These are phyloP conservation scores for Polylopha cassiicola DNA, from an alignment of 2,888 invertebrate species.

Conservation along the genomic window DNA sequence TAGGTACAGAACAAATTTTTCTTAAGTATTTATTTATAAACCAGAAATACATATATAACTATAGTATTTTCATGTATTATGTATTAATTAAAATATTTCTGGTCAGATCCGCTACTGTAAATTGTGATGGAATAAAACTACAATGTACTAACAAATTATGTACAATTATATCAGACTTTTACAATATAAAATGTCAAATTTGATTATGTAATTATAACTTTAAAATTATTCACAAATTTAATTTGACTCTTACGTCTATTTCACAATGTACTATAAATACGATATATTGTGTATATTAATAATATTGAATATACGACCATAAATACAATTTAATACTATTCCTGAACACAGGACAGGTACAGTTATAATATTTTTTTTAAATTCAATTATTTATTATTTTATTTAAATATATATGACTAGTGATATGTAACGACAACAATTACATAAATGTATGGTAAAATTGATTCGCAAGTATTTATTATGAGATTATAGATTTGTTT, in stretches of 20 bases:
- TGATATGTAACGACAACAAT: slow-evolving; percentile 74
- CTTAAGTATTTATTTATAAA: no score
- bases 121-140: slow-evolving; percentile 21
- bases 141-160: slow-evolving; percentile 13
- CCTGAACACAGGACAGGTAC: slow-evolving; percentile 76
- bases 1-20: not conserved
- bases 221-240: slow-evolving; percentile 17
- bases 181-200: slow-evolving; percentile 35
- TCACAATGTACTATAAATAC: slow-evolving; percentile 18
- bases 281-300: slow-evolving; percentile 27
- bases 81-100: no score
- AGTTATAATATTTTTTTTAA: slow-evolving; percentile 50
- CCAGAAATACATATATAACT: not conserved
- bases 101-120: slow-evolving; percentile 8
- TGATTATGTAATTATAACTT: slow-evolving; percentile 13
- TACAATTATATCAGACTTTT: slow-evolving; percentile 68
- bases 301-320: slow-evolving; percentile 24
- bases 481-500: slow-evolving; percentile 29
- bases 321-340: slow-evolving; percentile 49
- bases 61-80: slow-evolving; percentile 1
- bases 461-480: slow-evolving; percentile 28
- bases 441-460: slow-evolving; percentile 61
- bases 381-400: slow-evolving; percentile 27
- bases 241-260: slow-evolving; percentile 15
- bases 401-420: slow-evolving; percentile 67